phyloP scores from a whole-genome alignment of 2,113 vertebrate species.

The Alligator sinensis region DNA sequence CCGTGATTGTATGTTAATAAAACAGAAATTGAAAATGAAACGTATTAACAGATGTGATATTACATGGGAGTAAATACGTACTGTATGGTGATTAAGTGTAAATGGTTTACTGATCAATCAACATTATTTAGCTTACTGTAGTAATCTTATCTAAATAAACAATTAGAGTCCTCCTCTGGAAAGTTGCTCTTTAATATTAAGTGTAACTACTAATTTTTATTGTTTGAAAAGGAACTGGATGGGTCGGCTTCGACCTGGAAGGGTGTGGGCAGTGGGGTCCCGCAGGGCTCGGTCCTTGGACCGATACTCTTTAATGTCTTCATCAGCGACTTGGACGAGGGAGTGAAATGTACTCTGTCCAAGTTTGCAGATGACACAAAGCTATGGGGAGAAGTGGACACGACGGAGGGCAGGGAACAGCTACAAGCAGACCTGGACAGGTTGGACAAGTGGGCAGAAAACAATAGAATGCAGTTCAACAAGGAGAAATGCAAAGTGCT shows the following conservation, averaged over 20 bases:
- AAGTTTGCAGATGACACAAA: no score
- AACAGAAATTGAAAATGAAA: background rate
- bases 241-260: background rate
- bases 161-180: background rate
- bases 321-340: no score
- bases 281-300: no score
- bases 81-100: background rate
- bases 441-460: no score
- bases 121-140: background rate
- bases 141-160: background rate
- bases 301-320: no score
- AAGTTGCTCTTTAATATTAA: background rate
- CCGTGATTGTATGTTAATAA: accelerated
- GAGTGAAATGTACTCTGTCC: no score
- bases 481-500: no score
- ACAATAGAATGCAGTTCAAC: no score
- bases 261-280: no score
- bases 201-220: background rate
- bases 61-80: background rate
- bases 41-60: background rate
- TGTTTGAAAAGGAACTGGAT: background rate
- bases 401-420: no score
- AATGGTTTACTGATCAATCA: background rate
- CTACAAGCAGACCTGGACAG: no score
- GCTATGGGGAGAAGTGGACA: no score